Evolutionary conservation across 2,113 vertebrate genomes (phyloP).

Genomic region (Lagopus leucura): DNA sequence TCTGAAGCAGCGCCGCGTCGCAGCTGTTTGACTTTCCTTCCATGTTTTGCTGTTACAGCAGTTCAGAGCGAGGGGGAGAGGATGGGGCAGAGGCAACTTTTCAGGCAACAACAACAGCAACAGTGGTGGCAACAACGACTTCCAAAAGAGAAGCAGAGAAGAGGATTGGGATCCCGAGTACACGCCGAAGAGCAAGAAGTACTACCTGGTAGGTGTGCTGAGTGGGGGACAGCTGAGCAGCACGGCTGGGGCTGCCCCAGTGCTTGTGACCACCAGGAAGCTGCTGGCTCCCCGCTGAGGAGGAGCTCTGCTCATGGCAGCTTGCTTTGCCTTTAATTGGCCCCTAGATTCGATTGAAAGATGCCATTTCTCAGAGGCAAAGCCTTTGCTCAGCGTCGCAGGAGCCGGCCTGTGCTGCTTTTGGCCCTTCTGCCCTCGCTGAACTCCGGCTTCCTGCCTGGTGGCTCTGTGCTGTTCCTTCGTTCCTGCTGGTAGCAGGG

Average conservation of each 20-base stretch:
- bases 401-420: neutral
- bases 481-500: neutral
- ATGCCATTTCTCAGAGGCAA: neutral
- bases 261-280: neutral
- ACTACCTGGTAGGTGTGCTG: constrained; percentile 88
- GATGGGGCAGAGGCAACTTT: constrained; percentile 90
- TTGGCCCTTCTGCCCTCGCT: fast-evolving
- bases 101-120: constrained; percentile 83
- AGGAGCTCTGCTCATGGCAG: neutral
- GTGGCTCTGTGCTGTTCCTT: neutral
- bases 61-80: constrained; percentile 88
- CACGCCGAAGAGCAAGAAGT: constrained; percentile 93
- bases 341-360: no score
- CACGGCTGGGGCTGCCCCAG: neutral
- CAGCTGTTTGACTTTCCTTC: fast-evolving
- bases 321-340: neutral
- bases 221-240: fast-evolving
- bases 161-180: constrained; percentile 94
- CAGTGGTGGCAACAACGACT: constrained; percentile 80
- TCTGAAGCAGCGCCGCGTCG: neutral
- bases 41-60: constrained; percentile 58
- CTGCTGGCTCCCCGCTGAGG: neutral
- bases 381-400: no score
- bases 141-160: constrained; percentile 81
- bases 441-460: neutral